These are phyloP conservation scores for Pomacea maculata DNA, from an alignment of 1,140 invertebrate species.

Conservation along the genomic window DNA sequence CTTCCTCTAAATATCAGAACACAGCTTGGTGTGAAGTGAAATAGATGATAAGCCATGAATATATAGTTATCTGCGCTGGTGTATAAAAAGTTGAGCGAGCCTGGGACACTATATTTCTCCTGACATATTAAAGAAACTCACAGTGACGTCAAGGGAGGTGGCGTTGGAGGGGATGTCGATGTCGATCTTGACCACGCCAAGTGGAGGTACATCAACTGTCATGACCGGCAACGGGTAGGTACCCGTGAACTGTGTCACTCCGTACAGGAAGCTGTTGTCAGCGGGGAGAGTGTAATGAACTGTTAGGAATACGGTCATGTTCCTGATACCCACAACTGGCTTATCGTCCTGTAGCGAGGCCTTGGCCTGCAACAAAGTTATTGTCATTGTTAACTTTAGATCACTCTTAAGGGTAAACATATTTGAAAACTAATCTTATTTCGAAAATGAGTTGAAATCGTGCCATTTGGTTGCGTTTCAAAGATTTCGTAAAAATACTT, in stretches of 20 bases:
- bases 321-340: background rate
- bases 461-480: too few relatives aligned
- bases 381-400: too few relatives aligned
- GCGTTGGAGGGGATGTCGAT: conserved; percentile 18
- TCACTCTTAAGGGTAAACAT: too few relatives aligned
- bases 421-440: too few relatives aligned
- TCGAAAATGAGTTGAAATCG: too few relatives aligned
- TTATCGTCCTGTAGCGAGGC: conserved; percentile 12
- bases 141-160: conserved; percentile 5
- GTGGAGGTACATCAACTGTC: background rate
- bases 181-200: conserved; percentile 10
- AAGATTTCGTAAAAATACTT: too few relatives aligned
- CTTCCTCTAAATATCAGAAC: too few relatives aligned
- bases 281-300: background rate
- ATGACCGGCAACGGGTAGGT: conserved; percentile 12
- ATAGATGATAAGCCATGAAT: too few relatives aligned
- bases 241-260: background rate
- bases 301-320: background rate
- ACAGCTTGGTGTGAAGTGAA: too few relatives aligned
- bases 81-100: too few relatives aligned
- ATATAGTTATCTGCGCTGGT: too few relatives aligned
- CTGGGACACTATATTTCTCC: too few relatives aligned
- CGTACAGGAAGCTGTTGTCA: conserved; percentile 17
- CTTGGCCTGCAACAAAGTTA: background rate
- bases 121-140: background rate